phyloP scores from a whole-genome alignment of 2,888 invertebrate species.

The Plagiodera versicolora region DNA sequence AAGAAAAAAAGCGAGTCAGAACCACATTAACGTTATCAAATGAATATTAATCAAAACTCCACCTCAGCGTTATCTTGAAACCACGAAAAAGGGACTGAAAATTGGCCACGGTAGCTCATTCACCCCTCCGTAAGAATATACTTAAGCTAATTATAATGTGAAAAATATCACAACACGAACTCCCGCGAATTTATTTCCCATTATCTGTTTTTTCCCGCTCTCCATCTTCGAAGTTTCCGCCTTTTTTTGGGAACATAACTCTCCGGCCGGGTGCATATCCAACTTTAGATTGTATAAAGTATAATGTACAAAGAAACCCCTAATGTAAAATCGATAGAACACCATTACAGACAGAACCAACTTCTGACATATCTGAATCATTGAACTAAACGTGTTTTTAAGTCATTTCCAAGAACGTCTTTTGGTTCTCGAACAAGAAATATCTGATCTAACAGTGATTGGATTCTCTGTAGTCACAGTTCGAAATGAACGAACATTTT shows the following conservation, averaged over 20 bases:
- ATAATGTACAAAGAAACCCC: constrained; percentile 59
- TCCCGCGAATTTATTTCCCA: constrained; percentile 56
- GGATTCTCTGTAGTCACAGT: too few species aligned
- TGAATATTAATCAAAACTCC: background rate
- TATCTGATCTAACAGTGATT: too few species aligned
- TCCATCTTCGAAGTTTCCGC: constrained; percentile 52
- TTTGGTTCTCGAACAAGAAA: background rate
- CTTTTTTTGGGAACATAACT: constrained; percentile 53
- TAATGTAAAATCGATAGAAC: constrained; percentile 59
- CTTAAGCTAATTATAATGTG: constrained; percentile 53
- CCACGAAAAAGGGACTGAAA: constrained; percentile 18
- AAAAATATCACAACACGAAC: constrained; percentile 54
- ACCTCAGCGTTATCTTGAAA: constrained; percentile 11
- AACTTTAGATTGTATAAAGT: constrained; percentile 58
- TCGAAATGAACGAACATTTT: too few species aligned
- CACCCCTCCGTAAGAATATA: constrained; percentile 36
- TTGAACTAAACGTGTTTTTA: constrained; percentile 44
- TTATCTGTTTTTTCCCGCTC: constrained; percentile 56
- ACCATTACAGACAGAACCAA: constrained; percentile 55
- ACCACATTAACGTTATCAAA: background rate
- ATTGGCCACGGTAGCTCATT: constrained; percentile 27
- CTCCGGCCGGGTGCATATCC: constrained; percentile 56
- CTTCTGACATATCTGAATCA: constrained; percentile 53
- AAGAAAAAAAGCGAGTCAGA: background rate
- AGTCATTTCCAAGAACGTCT: constrained; percentile 42